These are phyloP conservation scores for Grammomys dolichurus DNA, from an alignment of 2,113 vertebrate genomes.

Conservation along the genomic window DNA sequence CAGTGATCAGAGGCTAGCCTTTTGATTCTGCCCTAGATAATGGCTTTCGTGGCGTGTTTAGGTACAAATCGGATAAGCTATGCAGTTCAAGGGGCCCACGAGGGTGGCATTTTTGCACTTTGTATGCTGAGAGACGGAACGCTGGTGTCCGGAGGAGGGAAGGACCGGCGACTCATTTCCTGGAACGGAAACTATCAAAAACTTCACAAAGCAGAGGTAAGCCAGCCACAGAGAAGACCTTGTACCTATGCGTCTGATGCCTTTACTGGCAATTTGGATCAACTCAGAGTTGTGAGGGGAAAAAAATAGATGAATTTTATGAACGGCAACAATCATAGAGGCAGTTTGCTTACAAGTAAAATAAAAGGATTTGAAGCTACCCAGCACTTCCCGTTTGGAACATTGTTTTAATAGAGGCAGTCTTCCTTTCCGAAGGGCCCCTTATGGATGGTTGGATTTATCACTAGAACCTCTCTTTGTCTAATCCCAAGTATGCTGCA, in stretches of 20 bases:
- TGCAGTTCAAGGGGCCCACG: constrained; percentile 95
- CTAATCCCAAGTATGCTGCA: not conserved
- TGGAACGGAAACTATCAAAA: constrained; percentile 97
- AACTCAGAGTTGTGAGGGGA: not conserved
- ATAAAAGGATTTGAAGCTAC: not conserved
- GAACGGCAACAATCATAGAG: not conserved
- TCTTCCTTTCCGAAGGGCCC: not conserved
- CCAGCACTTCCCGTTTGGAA: not conserved
- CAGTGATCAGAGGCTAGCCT: not conserved
- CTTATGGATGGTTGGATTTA: not conserved
- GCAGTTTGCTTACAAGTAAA: not conserved
- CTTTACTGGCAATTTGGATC: not conserved
- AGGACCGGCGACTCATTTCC: constrained; percentile 95
- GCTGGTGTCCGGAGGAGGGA: constrained; percentile 95
- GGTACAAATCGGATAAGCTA: constrained; percentile 98
- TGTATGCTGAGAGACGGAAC: constrained; percentile 97
- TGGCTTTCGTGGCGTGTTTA: constrained; percentile 81
- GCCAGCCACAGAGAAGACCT: not conserved
- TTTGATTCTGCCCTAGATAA: not conserved
- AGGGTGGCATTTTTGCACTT: constrained; percentile 97
- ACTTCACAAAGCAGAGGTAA: constrained; percentile 94
- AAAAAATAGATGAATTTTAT: not conserved
- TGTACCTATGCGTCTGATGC: not conserved
- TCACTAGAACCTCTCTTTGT: not conserved
- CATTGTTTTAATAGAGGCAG: not conserved